phyloP scores from a whole-genome alignment of 2,113 vertebrate genomes.

The Pedionomus torquatus region DNA sequence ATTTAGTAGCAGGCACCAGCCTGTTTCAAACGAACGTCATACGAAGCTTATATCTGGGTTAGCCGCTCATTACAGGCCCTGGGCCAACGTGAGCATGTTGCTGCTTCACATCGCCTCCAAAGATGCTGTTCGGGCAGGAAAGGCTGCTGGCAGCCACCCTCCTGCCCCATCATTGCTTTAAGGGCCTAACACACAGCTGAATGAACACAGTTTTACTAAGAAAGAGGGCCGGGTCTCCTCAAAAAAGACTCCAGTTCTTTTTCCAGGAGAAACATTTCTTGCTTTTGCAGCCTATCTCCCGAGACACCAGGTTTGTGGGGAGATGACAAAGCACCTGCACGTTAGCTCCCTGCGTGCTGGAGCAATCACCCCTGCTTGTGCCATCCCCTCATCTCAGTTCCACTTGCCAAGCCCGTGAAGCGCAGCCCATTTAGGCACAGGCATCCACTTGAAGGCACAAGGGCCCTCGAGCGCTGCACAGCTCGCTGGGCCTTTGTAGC shows the following conservation, averaged over 20 bases:
- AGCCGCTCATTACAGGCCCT: constrained; percentile 19
- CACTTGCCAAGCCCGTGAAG: not conserved
- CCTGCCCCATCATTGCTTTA: not conserved
- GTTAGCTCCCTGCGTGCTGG: not conserved
- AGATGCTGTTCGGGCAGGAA: not conserved
- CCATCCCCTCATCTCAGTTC: not conserved
- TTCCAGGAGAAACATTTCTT: not conserved
- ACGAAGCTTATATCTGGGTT: constrained; percentile 29
- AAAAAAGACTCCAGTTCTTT: not conserved
- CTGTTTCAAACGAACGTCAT: constrained; percentile 38
- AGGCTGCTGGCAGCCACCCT: not conserved
- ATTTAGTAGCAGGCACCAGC: constrained; percentile 64
- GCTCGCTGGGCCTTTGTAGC: not conserved
- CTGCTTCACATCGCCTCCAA: not conserved
- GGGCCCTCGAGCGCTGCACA: not conserved
- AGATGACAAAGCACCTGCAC: not conserved
- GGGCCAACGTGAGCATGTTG: not conserved
- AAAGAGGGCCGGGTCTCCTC: not conserved
- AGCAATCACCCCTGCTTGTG: not conserved
- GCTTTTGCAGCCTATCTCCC: not conserved
- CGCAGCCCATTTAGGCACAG: not conserved
- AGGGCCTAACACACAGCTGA: not conserved
- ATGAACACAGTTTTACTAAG: not conserved
- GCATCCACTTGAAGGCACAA: constrained; percentile 30
- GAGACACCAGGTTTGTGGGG: not conserved